Base-by-base conservation (phyloP, 2,888 invertebrate genomes). In the Prosopocoilus inquinatus region DNA sequence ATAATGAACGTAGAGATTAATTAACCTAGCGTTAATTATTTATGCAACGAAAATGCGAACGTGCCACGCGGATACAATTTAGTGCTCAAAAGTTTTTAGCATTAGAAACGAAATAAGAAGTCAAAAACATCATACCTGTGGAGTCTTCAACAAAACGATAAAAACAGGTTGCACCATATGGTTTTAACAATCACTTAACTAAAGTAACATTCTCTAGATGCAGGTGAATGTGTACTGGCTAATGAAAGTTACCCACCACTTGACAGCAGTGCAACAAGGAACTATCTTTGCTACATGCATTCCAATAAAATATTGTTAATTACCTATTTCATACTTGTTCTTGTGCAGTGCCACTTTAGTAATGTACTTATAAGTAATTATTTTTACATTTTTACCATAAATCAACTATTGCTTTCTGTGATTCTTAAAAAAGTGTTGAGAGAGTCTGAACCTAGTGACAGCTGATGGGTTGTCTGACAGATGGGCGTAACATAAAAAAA, bases 401-500 rank as follows among this genome's bases (percentile, higher is more conserved):
- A 33, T 47, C 33, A 47, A 47, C 9, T 33, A 53, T 32, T 41
- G 43, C 35, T 34, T 53, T 47, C 38, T 12, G 3, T 47, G 39
- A 48, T 43, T 48, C 43, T 47, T 41, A 20, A 47, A 41, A 13
- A 41, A 33, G 20, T 39, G 33, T 32, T 47, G 15, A 11, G 34
- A 43, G 13, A 41, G 16, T 45, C 12, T 28, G 20, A 54, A 50
- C n/a, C 45, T 39, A 49, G 13, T 57, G 57, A 57, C 66, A 64
- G 66, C 67, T 69, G 67, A 65, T 67, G 63, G 65, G 13, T 66
- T 65, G 61, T 64, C 64, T 71, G 73, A 72, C 73, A 72, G 72
- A 72, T 73, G 73, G 72, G 73, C 70, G 71, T 72, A 73, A 70
- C 70, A 64, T 62, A 60, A 63, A 78, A 68, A 78, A 82, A 84